These are phyloP conservation scores for Sesamia nonagrioides DNA, from an alignment of 1,140 invertebrate species.

Conservation along the genomic window DNA sequence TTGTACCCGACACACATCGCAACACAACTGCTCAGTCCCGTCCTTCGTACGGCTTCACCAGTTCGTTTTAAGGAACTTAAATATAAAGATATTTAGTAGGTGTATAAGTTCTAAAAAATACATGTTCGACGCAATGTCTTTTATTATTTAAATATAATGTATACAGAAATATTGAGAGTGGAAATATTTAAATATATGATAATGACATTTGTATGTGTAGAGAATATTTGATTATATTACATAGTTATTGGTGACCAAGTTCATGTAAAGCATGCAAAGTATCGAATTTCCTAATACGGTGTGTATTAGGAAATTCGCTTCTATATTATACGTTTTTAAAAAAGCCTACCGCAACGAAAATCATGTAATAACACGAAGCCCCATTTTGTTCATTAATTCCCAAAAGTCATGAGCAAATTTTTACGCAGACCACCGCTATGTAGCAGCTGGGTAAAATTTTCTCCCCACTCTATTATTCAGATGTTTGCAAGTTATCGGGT, in stretches of 20 bases:
- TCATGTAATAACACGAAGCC: slow-evolving; percentile 7
- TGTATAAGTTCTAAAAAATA: too few species aligned
- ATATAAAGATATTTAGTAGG: too few species aligned
- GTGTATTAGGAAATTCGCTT: slow-evolving; percentile 7
- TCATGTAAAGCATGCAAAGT: not conserved
- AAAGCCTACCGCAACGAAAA: slow-evolving; percentile 20
- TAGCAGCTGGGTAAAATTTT: slow-evolving; percentile 47
- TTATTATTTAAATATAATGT: not conserved
- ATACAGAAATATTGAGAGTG: not conserved
- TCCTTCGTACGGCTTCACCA: too few species aligned
- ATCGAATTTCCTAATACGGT: not conserved
- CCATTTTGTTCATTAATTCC: slow-evolving; percentile 33
- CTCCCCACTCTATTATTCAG: slow-evolving; percentile 48
- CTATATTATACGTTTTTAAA: slow-evolving; percentile 2
- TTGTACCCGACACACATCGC: too few species aligned
- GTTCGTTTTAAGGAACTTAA: too few species aligned
- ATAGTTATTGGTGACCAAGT: slow-evolving; percentile 2
- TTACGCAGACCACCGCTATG: slow-evolving; percentile 22
- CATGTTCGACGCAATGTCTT: too few species aligned
- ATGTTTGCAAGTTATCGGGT: slow-evolving; percentile 51
- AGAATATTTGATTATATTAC: not conserved
- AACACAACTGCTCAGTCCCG: too few species aligned
- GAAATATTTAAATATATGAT: not conserved
- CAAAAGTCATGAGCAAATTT: slow-evolving; percentile 35
- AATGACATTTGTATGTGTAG: not conserved